These are phyloP conservation scores for Autographa gamma DNA, from an alignment of 2,888 invertebrate genomes.

Conservation along the genomic window DNA sequence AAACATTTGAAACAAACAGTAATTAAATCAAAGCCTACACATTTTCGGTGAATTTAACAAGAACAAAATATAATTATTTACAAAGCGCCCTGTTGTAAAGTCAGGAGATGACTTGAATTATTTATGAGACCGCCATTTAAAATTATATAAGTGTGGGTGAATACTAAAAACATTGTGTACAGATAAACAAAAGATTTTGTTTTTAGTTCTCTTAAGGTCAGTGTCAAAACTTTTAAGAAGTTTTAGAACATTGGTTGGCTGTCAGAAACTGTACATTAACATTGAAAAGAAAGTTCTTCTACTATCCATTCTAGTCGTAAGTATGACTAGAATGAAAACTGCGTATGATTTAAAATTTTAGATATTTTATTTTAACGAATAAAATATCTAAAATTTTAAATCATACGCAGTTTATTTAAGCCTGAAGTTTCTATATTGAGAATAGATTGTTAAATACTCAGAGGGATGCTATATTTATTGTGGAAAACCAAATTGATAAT, in stretches of 20 bases:
- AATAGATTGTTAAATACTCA: too few species aligned
- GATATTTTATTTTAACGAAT: too few species aligned
- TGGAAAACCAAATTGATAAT: too few species aligned
- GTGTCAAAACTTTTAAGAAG: slow-evolving; percentile 9
- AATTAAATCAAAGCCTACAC: not conserved
- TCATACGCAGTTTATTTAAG: too few species aligned
- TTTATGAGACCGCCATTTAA: not conserved
- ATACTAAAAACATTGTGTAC: not conserved
- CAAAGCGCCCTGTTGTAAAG: not conserved
- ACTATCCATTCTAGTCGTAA: too few species aligned
- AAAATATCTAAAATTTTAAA: too few species aligned
- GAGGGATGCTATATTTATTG: too few species aligned
- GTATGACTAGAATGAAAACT: not conserved
- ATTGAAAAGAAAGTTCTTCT: too few species aligned
- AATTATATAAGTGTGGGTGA: slow-evolving; percentile 1
- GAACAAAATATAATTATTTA: slow-evolving; percentile 1
- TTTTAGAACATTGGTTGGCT: not conserved
- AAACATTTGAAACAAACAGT: too few species aligned
- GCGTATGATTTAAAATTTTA: too few species aligned
- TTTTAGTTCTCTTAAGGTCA: not conserved
- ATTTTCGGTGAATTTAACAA: not conserved
- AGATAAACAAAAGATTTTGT: not conserved
- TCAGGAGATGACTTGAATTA: not conserved
- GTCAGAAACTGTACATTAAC: not conserved
- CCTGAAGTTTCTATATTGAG: too few species aligned